phyloP scores from a whole-genome alignment of 2,797 vertebrate genomes.

The Clarias pachynema region DNA sequence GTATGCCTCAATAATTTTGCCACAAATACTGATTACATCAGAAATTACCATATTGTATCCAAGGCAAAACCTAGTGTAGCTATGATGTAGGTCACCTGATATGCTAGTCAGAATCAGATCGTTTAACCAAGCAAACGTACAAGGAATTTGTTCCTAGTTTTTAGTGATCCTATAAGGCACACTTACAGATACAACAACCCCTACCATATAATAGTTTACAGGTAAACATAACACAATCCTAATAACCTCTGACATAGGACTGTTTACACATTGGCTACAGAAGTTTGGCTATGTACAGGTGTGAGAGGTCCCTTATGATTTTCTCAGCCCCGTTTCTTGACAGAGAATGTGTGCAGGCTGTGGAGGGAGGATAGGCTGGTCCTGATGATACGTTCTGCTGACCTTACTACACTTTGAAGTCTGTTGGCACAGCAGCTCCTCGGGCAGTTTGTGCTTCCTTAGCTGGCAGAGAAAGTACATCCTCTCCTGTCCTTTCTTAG shows the following conservation, averaged over 20 bases:
- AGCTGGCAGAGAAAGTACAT: neutral
- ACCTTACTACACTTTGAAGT: neutral
- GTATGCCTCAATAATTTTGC: too few relatives aligned
- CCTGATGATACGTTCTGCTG: neutral
- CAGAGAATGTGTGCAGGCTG: neutral
- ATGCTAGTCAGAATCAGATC: too few relatives aligned
- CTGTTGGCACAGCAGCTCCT: neutral
- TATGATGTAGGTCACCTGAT: neutral
- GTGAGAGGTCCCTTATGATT: too few relatives aligned
- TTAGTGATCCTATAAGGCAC: too few relatives aligned
- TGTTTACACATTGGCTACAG: too few relatives aligned
- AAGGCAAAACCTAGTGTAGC: neutral
- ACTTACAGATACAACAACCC: too few relatives aligned
- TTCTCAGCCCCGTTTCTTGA: neutral
- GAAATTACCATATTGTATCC: neutral
- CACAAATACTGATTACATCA: neutral
- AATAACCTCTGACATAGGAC: too few relatives aligned
- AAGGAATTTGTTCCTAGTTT: too few relatives aligned
- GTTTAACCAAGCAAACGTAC: too few relatives aligned
- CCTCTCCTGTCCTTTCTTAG: neutral
- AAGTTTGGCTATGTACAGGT: too few relatives aligned
- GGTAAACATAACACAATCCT: too few relatives aligned
- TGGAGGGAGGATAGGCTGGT: neutral
- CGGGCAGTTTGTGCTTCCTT: neutral
- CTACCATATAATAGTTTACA: too few relatives aligned